These are phyloP conservation scores for Xanthia icteritia DNA, from an alignment of 2,888 invertebrate genomes.

Conservation along the genomic window DNA sequence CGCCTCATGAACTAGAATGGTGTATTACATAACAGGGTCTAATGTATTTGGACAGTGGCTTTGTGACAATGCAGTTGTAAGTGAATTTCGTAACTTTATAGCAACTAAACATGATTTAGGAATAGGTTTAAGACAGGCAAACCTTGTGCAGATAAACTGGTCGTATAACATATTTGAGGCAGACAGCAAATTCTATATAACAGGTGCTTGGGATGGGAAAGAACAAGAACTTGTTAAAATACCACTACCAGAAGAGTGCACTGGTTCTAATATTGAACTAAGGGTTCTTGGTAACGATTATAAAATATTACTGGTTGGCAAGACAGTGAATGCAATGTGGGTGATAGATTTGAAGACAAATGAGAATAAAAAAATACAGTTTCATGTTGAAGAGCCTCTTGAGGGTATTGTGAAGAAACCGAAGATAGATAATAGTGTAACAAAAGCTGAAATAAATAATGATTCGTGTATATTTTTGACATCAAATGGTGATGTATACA, in stretches of 20 bases:
- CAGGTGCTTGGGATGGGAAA: constrained; percentile 79
- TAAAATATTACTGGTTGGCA: constrained; percentile 73
- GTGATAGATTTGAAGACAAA: constrained; percentile 72
- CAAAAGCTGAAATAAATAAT: constrained; percentile 74
- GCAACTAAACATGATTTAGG: constrained; percentile 58
- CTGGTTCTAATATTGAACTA: constrained; percentile 62
- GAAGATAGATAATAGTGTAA: constrained; percentile 68
- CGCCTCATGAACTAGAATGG: constrained; percentile 45
- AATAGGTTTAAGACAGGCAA: constrained; percentile 55
- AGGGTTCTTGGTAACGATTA: constrained; percentile 81
- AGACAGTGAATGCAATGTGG: constrained; percentile 72
- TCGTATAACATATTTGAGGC: constrained; percentile 82
- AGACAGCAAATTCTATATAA: constrained; percentile 73
- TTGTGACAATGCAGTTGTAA: constrained; percentile 68
- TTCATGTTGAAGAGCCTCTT: constrained; percentile 72
- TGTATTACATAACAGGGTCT: constrained; percentile 80
- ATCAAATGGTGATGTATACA: constrained; percentile 85
- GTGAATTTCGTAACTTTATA: constrained; percentile 71
- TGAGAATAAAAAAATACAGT: constrained; percentile 70
- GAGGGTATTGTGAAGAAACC: constrained; percentile 68
- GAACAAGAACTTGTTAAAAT: constrained; percentile 74
- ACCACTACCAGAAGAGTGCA: constrained; percentile 72
- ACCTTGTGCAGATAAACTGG: constrained; percentile 80
- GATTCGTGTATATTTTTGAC: constrained; percentile 78
- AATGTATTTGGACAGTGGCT: constrained; percentile 87